These are phyloP conservation scores for Stegostoma tigrinum DNA, from an alignment of 2,113 vertebrate genomes.

Conservation along the genomic window DNA sequence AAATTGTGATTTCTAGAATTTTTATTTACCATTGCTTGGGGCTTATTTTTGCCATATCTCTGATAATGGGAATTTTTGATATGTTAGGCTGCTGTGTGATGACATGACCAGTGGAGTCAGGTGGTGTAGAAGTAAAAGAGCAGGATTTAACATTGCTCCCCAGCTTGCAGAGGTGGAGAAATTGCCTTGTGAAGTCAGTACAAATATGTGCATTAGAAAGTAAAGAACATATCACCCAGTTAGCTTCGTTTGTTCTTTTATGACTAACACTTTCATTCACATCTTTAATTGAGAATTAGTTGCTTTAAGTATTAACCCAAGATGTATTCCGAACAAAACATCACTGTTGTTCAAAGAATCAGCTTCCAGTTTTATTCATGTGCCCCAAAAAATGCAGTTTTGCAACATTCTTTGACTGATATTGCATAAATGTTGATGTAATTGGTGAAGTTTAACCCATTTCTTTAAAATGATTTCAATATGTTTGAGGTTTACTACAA, in stretches of 20 bases:
- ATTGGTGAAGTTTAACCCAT: constrained; percentile 29
- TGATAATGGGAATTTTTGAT: constrained; percentile 9
- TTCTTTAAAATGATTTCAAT: constrained; percentile 1
- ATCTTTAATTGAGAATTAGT: neutral
- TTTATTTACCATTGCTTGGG: neutral
- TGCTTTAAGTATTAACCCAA: neutral
- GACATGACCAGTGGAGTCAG: neutral
- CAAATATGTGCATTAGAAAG: neutral
- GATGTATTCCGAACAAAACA: neutral
- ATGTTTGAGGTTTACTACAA: neutral
- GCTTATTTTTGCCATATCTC: neutral
- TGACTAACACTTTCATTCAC: neutral
- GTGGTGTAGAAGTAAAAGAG: neutral
- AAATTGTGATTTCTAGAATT: neutral
- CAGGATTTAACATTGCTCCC: neutral
- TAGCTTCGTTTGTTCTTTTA: neutral
- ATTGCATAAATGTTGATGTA: constrained; percentile 13
- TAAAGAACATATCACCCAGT: neutral
- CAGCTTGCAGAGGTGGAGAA: neutral
- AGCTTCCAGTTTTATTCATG: constrained; percentile 27
- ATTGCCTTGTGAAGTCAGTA: neutral
- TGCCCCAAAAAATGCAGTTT: constrained; percentile 27
- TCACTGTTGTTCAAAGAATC: neutral
- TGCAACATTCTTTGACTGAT: constrained; percentile 31
- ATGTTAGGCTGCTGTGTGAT: neutral